These are phyloP conservation scores for Deladenus siricidicola DNA, from an alignment of 2,888 invertebrate species.

Conservation along the genomic window DNA sequence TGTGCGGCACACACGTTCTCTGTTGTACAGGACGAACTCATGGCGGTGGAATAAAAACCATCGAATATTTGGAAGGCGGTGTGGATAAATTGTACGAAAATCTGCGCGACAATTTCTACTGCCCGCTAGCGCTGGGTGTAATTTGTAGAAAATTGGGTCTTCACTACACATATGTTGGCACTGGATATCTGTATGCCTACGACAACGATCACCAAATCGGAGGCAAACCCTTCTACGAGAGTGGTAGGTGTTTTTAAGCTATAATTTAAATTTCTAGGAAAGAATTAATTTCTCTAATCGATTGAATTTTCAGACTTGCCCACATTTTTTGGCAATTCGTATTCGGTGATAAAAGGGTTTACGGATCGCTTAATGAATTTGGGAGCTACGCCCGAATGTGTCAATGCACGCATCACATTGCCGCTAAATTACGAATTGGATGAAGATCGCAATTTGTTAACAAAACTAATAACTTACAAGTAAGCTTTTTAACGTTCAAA, in stretches of 20 bases:
- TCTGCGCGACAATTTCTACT: slow-evolving; percentile 49
- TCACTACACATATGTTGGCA: slow-evolving; percentile 52
- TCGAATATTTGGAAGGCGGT: slow-evolving; percentile 51
- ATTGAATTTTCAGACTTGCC: slow-evolving; percentile 37
- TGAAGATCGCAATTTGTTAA: slow-evolving; percentile 45
- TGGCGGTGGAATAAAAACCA: slow-evolving; percentile 38
- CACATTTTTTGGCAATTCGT: slow-evolving; percentile 51
- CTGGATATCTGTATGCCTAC: slow-evolving; percentile 52
- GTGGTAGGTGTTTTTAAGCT: slow-evolving; percentile 26
- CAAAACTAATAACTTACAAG: slow-evolving; percentile 50
- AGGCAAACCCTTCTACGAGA: slow-evolving; percentile 38
- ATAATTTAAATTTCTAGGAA: background rate
- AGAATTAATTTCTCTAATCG: background rate
- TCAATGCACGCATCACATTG: slow-evolving; percentile 51
- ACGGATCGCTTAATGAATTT: slow-evolving; percentile 42
- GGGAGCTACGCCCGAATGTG: slow-evolving; percentile 31
- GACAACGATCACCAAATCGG: slow-evolving; percentile 49
- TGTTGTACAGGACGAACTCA: slow-evolving; percentile 48
- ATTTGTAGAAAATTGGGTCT: slow-evolving; percentile 38
- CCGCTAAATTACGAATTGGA: slow-evolving; percentile 44
- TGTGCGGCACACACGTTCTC: slow-evolving; percentile 50
- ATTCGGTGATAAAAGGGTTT: slow-evolving; percentile 51
- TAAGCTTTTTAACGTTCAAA: slow-evolving; percentile 15
- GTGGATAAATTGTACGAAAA: slow-evolving; percentile 46
- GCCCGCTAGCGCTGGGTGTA: slow-evolving; percentile 41